These are phyloP conservation scores for Lasioglossum vierecki DNA, from an alignment of 2,888 invertebrate genomes.

Conservation along the genomic window DNA sequence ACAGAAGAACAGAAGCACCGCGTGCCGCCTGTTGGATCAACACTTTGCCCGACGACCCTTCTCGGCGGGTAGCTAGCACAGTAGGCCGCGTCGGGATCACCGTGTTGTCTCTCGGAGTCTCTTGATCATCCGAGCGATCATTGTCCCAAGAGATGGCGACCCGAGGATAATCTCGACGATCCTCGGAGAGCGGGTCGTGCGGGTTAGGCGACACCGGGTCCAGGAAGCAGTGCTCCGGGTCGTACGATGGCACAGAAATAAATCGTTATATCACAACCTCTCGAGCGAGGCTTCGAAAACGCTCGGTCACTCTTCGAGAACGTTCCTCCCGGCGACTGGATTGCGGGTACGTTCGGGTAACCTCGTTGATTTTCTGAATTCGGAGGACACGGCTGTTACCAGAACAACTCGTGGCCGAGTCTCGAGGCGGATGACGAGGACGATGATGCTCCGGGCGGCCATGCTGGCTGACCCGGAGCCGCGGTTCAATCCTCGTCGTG, in stretches of 20 bases:
- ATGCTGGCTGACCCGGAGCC: conserved; percentile 85
- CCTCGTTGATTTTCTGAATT: not conserved
- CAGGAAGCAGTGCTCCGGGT: conserved; percentile 37
- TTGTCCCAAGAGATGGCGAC: not conserved
- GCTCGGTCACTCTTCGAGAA: conserved; percentile 38
- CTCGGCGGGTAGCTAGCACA: not conserved
- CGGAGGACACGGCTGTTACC: conserved; percentile 72
- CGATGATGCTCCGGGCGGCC: conserved; percentile 82
- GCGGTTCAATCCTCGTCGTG: conserved; percentile 92
- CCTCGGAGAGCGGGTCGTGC: not conserved
- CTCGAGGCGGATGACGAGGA: conserved; percentile 67
- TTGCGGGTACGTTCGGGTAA: not conserved
- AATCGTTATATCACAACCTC: conserved; percentile 74
- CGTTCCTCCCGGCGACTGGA: conserved; percentile 27
- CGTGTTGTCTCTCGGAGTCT: not conserved
- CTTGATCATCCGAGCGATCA: not conserved
- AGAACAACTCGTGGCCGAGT: conserved; percentile 81
- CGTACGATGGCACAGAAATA: conserved; percentile 67
- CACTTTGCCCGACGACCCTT: not conserved
- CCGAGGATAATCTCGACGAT: not conserved
- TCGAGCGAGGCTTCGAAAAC: conserved; percentile 61
- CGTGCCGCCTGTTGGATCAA: conserved; percentile 10
- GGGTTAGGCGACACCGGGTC: conserved; percentile 31
- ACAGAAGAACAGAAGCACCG: conserved; percentile 46
- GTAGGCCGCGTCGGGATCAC: not conserved